Base-by-base conservation (phyloP, 1,140 invertebrate species). In the Rhizoglyphus robini region DNA sequence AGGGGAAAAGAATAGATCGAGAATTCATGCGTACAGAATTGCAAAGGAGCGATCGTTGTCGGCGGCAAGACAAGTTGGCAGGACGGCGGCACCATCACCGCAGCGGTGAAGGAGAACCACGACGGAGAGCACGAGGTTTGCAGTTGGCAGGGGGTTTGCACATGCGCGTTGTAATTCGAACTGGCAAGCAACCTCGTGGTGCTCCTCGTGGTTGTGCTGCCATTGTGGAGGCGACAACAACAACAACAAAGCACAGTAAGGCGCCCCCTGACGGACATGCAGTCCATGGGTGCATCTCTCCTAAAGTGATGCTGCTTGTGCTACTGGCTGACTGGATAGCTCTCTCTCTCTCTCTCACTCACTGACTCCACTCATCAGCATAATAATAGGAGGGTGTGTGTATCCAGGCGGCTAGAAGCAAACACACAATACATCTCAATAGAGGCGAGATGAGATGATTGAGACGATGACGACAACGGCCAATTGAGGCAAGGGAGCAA, bases 351-450 rank as follows among this genome's bases (percentile, higher is more conserved):
- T n/a, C n/a, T n/a, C n/a, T n/a, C 36, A 41, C 36, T 41, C 18
- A 8, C 8, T 41, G 36, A 11, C 36, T 41, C 8, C 18, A 32
- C 51, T 54, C 51, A 20, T 25, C 51, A 54, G 8, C 51, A 27
- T 32, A 54, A 54, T 54, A 54, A 54, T 54, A 32, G 51, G 15
- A 54, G 51, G 23, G 51, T 20, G 51, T 46, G 41, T 25, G 23
- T 23, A 54, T 11, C 23, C 20, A 8, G 23, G 51, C 23, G 51
- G 41, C 15, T 15, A 23, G 15, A 15, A 46, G 15, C 41, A 46
- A 46, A 46, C 41, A 46, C 15, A 15, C 41, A 23, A 23, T 46
- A 46, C 41, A 46, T 23, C n/a, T n/a, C n/a, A n/a, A n/a, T n/a
- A n/a, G n/a, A n/a, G n/a, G n/a, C n/a, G n/a, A n/a, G n/a, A n/a